Evolutionary conservation across 2,113 vertebrate species (phyloP).

Genomic region (Sander vitreus): DNA sequence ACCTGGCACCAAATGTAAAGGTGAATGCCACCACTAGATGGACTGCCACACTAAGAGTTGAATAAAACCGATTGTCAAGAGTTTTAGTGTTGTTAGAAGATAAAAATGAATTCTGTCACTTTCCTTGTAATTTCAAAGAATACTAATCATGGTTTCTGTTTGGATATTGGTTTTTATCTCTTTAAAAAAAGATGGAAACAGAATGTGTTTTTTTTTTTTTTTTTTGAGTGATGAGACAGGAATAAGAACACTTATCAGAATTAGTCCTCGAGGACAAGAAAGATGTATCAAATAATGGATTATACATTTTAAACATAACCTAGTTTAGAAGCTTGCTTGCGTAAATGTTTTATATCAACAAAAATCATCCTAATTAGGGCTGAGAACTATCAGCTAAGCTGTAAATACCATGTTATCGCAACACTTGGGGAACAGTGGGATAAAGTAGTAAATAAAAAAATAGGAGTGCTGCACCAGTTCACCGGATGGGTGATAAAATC

Average conservation of each 20-base stretch:
- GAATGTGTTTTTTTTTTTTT: not conserved
- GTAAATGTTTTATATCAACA: slow-evolving; percentile 39
- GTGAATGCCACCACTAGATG: slow-evolving; percentile 63
- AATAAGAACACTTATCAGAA: slow-evolving; percentile 44
- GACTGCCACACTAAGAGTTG: slow-evolving; percentile 54
- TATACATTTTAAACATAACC: slow-evolving; percentile 29
- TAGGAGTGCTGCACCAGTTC: not conserved
- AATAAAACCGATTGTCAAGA: slow-evolving; percentile 33
- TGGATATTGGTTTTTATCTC: slow-evolving; percentile 43
- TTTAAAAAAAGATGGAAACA: slow-evolving; percentile 41
- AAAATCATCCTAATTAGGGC: slow-evolving; percentile 54
- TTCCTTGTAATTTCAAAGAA: slow-evolving; percentile 38
- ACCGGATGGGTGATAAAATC: not conserved
- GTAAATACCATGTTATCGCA: slow-evolving; percentile 50
- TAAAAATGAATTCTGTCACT: slow-evolving; percentile 19
- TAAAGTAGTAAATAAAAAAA: not conserved
- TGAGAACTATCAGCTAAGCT: slow-evolving; percentile 36
- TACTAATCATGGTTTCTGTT: slow-evolving; percentile 36
- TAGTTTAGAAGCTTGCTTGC: not conserved
- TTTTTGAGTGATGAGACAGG: slow-evolving; percentile 26
- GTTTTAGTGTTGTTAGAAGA: slow-evolving; percentile 34
- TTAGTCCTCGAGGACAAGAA: slow-evolving; percentile 43
- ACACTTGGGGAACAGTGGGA: not conserved
- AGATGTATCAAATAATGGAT: slow-evolving; percentile 57
- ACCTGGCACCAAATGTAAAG: slow-evolving; percentile 46